Base-by-base conservation (phyloP, 2,888 invertebrate species). In the Morpho deidamia region DNA sequence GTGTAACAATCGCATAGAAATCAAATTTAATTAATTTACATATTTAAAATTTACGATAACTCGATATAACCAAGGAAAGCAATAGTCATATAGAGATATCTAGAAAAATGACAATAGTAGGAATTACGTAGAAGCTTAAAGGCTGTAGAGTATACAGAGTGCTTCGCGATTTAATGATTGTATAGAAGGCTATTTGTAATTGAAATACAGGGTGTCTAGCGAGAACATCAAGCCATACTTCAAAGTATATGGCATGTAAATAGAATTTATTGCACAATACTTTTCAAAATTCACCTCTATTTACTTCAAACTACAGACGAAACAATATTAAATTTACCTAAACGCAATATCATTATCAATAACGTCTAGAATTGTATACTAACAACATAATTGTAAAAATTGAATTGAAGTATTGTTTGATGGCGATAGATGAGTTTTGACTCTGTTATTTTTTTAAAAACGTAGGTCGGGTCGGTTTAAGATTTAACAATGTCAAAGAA, bases 71-170 rank as follows among this genome's bases (percentile, higher is more conserved):
- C 46, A 51, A 38, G 7, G 14, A 53, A 59, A 56, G 51, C 53
- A 54, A 56, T 59, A 59, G 59, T 48, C 51, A 51, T 56, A 39
- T 74, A 71, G 69, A 59, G 71, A 70, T 76, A 76, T 70, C 74
- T 85, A 86, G 79, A 78, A 75, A 84, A 81, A 80, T 79, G 88
- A 88, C 88, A 88, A 88, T 88, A 88, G 86, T 88, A 87, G 87
- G 68, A 68, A 74, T 70, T 83, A 82, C 76, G 74, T 84, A 84
- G 83, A 78, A 74, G 85, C 84, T 84, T 82, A 70, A 70, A 66
- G 54, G 81, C 81, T 82, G 81, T 83, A 81, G 70, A 74, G 66
- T 76, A 73, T 72, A 75, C 76, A 78, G 74, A 81, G 69, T 70
- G 86, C 84, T 86, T 84, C 72, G 80, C 82, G 74, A 70, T 70